Evolutionary conservation across 2,113 vertebrate genomes (phyloP).

Genomic region (Epinephelus lanceolatus): DNA sequence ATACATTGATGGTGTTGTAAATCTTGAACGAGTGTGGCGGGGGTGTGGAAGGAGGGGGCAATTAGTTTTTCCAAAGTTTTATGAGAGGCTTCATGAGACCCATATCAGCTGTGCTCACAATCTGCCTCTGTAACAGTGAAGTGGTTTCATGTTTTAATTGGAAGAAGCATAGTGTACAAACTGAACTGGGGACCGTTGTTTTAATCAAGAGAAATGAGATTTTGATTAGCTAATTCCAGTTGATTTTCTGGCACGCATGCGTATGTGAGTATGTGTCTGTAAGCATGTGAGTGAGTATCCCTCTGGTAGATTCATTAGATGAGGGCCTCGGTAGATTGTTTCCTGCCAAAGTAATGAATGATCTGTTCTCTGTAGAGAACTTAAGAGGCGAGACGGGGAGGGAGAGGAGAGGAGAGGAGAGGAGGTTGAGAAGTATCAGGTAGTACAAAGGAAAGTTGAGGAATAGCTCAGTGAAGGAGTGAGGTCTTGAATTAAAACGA

Average conservation of each 20-base stretch:
- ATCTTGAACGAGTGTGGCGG: constrained; percentile 37
- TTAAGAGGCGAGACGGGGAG: constrained; percentile 10
- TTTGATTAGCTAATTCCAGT: constrained; percentile 49
- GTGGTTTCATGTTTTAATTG: constrained; percentile 45
- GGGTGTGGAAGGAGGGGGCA: background rate
- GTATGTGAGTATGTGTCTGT: background rate
- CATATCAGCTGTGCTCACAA: constrained; percentile 31
- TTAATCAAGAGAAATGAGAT: constrained; percentile 39
- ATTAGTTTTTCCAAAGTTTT: constrained; percentile 50
- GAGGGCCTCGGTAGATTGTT: constrained; percentile 49
- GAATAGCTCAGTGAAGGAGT: constrained; percentile 16
- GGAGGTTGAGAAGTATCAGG: constrained; percentile 7
- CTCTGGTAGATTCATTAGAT: constrained; percentile 44
- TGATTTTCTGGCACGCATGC: constrained; percentile 8
- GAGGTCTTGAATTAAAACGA: constrained; percentile 31
- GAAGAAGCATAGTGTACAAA: constrained; percentile 5
- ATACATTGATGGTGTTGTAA: constrained; percentile 65
- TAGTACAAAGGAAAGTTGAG: constrained; percentile 21
- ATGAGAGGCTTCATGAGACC: constrained; percentile 37
- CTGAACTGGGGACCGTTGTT: constrained; percentile 13
- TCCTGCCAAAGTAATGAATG: constrained; percentile 57
- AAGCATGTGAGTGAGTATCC: background rate
- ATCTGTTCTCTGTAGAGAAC: constrained; percentile 36
- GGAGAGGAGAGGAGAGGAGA: background rate
- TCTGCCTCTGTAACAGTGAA: constrained; percentile 21